Conservation (phyloP, 1,140 invertebrate genomes). For the Formica selysi region DNA sequence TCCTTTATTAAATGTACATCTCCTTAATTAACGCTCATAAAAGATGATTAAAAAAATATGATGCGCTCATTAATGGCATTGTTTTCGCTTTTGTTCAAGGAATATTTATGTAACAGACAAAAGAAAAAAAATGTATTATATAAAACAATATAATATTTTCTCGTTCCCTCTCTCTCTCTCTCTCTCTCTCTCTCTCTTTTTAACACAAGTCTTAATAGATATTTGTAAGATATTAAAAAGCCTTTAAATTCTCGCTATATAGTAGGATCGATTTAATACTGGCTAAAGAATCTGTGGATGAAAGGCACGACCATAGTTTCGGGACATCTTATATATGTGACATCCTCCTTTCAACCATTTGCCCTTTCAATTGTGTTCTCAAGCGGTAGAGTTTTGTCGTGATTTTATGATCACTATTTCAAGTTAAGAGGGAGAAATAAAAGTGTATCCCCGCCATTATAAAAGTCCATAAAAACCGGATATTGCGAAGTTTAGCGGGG, state of each 20-base stretch:
- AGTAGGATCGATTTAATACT: conserved; percentile 33
- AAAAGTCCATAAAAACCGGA: conserved; percentile 62
- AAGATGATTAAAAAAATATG: background rate
- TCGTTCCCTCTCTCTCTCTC: background rate
- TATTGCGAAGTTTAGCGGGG: conserved; percentile 58
- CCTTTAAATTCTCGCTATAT: conserved; percentile 33
- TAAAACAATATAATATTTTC: conserved; percentile 12
- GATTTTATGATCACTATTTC: conserved; percentile 61
- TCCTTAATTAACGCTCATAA: background rate
- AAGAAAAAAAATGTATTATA: background rate
- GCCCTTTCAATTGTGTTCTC: conserved; percentile 54
- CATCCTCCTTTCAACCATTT: conserved; percentile 43
- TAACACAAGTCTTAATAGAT: conserved; percentile 2
- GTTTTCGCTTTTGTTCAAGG: background rate
- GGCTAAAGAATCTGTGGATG: conserved; percentile 34
- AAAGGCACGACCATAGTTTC: conserved; percentile 42
- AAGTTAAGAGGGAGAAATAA: conserved; percentile 56
- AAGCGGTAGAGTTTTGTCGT: conserved; percentile 53
- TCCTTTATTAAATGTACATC: background rate
- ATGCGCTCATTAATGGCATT: background rate
- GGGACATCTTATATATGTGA: conserved; percentile 47
- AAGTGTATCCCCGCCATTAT: conserved; percentile 59
- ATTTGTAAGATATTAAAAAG: conserved; percentile 4
- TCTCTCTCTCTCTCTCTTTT: no score
- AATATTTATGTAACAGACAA: background rate